Conservation (phyloP, 2,888 invertebrate genomes). For the Pecten maximus region DNA sequence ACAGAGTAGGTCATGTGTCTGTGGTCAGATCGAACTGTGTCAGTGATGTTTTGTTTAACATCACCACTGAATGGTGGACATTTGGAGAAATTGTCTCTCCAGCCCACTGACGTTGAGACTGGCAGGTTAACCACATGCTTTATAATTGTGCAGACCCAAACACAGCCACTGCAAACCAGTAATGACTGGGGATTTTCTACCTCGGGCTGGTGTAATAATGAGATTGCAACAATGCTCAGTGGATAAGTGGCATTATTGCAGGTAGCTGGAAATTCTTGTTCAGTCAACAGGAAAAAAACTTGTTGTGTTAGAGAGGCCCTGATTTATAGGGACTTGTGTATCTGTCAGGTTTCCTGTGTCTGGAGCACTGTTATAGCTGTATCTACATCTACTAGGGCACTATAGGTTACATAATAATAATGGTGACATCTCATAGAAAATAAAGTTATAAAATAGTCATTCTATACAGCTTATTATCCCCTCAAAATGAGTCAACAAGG, state of each 20-base stretch:
- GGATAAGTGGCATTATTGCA: conserved; percentile 12
- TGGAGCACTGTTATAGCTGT: not conserved
- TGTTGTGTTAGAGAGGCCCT: conserved; percentile 7
- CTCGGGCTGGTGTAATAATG: not conserved
- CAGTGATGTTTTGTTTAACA: not conserved
- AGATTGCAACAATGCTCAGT: not conserved
- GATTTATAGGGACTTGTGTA: not conserved
- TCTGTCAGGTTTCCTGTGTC: not conserved
- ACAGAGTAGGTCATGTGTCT: not conserved
- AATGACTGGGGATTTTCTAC: not conserved
- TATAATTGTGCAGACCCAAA: conserved; percentile 5
- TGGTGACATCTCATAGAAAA: too few relatives aligned
- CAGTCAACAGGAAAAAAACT: not conserved
- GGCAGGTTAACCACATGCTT: not conserved
- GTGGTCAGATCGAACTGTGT: not conserved
- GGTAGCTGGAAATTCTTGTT: not conserved
- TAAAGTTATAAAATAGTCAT: too few relatives aligned
- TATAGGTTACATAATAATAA: too few relatives aligned
- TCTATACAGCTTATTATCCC: too few relatives aligned
- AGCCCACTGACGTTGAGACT: not conserved
- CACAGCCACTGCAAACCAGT: not conserved
- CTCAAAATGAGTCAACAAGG: too few relatives aligned
- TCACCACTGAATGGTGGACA: not conserved
- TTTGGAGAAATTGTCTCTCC: not conserved
- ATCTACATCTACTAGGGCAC: not conserved